A percentile compares a stretch with the other conserved stretches of the same genome.
phyloP scores from a whole-genome alignment of 2,888 invertebrate species.

The Xylota sylvarum region DNA sequence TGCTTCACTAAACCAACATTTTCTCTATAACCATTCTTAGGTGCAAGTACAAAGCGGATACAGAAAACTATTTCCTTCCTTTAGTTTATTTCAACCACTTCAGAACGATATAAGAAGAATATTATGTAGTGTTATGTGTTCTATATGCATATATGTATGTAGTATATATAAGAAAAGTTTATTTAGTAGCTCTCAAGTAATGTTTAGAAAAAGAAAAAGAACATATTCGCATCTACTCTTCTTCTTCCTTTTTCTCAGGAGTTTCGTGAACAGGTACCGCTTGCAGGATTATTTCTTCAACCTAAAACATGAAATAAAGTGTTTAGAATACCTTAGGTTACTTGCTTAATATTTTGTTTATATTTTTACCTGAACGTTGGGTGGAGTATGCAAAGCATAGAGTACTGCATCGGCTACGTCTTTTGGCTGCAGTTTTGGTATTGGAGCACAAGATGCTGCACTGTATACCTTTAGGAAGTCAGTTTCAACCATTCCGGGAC shows the following conservation, averaged over 20 bases:
- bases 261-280: slow-evolving; percentile 79
- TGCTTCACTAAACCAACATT: too few relatives aligned
- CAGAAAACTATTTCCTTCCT: too few relatives aligned
- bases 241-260: slow-evolving; percentile 30
- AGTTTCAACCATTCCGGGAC: slow-evolving; percentile 88
- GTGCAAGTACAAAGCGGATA: too few relatives aligned
- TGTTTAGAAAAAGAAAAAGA: background rate
- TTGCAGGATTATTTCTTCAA: slow-evolving; percentile 83
- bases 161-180: background rate
- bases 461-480: slow-evolving; percentile 85
- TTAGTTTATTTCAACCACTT: too few relatives aligned
- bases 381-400: slow-evolving; percentile 87
- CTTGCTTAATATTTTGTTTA: background rate
- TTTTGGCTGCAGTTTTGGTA: slow-evolving; percentile 85
- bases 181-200: slow-evolving; percentile 22
- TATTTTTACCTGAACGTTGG: slow-evolving; percentile 86
- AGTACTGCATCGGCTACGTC: slow-evolving; percentile 88
- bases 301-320: slow-evolving; percentile 77
- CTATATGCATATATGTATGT: background rate
- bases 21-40: too few relatives aligned
- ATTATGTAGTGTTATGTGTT: background rate
- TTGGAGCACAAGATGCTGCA: slow-evolving; percentile 81
- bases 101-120: too few relatives aligned
- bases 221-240: background rate
- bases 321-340: background rate